Evolutionary conservation across 2,888 invertebrate species (phyloP), one percentile per base, ranked within the genome.

Genomic region (Philereme transversata): DNA sequence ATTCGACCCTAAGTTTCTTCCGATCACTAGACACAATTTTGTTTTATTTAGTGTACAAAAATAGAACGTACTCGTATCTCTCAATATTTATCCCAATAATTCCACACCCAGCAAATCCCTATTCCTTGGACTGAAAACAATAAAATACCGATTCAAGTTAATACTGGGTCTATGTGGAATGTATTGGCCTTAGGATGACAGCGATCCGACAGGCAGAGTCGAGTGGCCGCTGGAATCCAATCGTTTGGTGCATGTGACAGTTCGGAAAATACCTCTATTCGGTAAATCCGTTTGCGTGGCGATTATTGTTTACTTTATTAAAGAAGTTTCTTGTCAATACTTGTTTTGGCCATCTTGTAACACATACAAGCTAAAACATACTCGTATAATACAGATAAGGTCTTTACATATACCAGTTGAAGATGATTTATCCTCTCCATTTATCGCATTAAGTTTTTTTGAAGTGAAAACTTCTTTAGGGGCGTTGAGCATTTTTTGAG

Each of bases 101-200:
- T 55, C 49, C 57, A 57, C 51, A 63, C 56, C 50, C 53, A 58
- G 56, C 50, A 67, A 69, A 66, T 66, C 65, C 62, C 60, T 34
- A 46, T 64, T 61, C 61, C 55, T 65, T 60, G 50, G 43, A 60
- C 41, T 50, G 61, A 64, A 68, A 70, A 68, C 70, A 70, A 70
- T 68, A 65, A 67, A 70, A 70, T 70, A 67, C 63, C 68, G 51
- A 60, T 62, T 67, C 54, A 60, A 70, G 64, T 68, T 67, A 70
- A 68, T 70, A 68, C 67, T 60, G 64, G 59, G 60, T 68, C 64
- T 67, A 65, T 67, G 64, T 63, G 67, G 65, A 65, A 70, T 68
- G 64, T 64, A 64, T 69, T 69, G 65, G 64, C 59, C 63, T 67
- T 64, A 60, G 62, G 62, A 58, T 66, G 70, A 70, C 70, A 67